These are phyloP conservation scores for Galerucella pusilla DNA, from an alignment of 2,888 invertebrate genomes.

Conservation along the genomic window DNA sequence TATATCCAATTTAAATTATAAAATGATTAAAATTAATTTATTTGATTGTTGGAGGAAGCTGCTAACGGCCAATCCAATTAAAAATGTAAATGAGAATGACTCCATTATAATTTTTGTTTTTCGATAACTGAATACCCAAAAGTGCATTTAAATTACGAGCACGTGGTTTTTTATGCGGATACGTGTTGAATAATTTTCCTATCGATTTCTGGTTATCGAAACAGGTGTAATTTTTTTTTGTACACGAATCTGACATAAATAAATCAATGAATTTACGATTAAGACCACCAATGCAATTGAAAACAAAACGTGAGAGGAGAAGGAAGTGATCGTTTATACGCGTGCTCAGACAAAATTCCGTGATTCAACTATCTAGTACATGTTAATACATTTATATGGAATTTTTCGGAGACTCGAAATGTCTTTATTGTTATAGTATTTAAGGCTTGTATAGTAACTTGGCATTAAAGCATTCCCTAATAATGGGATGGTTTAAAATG, in stretches of 20 bases:
- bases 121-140: constrained; percentile 1
- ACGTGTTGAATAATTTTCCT: constrained; percentile 6
- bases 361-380: neutral
- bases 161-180: constrained; percentile 1
- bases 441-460: neutral
- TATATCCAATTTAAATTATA: neutral
- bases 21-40: neutral
- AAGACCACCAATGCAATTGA: constrained; percentile 4
- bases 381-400: neutral
- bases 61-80: neutral
- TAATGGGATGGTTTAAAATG: too few species aligned
- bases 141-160: constrained; percentile 3
- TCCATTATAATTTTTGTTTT: neutral
- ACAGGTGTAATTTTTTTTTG: constrained; percentile 8
- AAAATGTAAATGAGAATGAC: neutral
- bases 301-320: neutral
- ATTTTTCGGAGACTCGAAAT: neutral
- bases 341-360: neutral
- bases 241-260: constrained; percentile 17
- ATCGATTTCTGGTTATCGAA: neutral
- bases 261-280: constrained; percentile 10
- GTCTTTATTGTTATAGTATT: neutral
- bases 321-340: constrained; percentile 4
- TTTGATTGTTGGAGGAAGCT: neutral
- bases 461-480: neutral